A percentile compares a stretch with the other conserved stretches of the same genome.
Evolutionary conservation across 2,797 vertebrate species (phyloP).

Genomic region (Gallinago nigripennis): DNA sequence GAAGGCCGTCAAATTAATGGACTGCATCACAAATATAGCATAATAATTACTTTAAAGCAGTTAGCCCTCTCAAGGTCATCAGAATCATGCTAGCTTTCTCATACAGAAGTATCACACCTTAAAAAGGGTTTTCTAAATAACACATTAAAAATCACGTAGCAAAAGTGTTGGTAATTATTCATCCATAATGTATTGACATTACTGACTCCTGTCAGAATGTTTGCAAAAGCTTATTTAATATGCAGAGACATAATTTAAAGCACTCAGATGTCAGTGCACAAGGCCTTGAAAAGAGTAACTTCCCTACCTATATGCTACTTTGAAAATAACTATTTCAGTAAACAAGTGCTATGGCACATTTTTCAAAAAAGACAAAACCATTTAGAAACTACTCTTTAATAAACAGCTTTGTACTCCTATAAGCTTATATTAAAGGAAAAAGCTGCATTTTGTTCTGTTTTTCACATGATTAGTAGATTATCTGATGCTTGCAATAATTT

Average conservation of each 20-base stretch:
- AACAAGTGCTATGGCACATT: not conserved
- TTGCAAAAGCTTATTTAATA: not conserved
- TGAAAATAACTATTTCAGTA: not conserved
- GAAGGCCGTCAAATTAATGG: not conserved
- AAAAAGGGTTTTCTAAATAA: not conserved
- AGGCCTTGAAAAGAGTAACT: not conserved
- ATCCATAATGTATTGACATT: not conserved
- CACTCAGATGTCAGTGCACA: not conserved
- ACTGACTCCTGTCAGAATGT: not conserved
- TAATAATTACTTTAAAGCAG: not conserved
- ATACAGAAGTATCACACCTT: not conserved
- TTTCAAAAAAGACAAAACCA: not conserved
- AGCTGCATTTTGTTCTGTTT: not conserved
- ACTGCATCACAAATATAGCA: not conserved
- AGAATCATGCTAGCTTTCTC: fast-evolving
- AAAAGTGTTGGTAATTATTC: not conserved
- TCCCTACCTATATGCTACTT: not conserved
- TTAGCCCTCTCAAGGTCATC: not conserved
- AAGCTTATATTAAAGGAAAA: not conserved
- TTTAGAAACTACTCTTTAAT: not conserved
- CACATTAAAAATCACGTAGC: not conserved
- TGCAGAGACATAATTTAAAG: not conserved
- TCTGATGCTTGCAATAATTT: not conserved
- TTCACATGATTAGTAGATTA: not conserved
- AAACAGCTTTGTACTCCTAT: not conserved